Evolutionary conservation across 2,888 invertebrate species (phyloP), one percentile per base, ranked within the genome.

Genomic region (Onchidella celtica): DNA sequence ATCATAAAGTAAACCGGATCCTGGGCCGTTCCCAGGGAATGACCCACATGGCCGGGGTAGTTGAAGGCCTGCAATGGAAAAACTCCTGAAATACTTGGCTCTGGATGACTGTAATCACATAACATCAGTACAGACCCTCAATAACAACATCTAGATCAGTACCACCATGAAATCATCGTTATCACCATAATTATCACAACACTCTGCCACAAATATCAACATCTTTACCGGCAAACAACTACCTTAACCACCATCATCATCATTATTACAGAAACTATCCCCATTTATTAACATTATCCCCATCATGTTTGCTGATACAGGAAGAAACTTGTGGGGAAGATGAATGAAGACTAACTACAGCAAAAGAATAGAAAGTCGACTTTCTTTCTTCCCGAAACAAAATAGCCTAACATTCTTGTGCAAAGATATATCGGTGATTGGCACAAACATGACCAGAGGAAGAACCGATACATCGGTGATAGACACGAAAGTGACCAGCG

Each of bases 1-100:
- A 87, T 81, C 34, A 85, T 83, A 72, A 86, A 87, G 68, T 84
- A 83, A 6, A 57, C 69, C 2, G 85, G 85, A 38, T 87, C 86
- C 27, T 82, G 84, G 3, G 74, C 40, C 1, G 81, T 86, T 9
- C 88, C 87, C 17, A 87, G 34, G 1, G 88, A 81, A 29, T 86
- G 81, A 0, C 88, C 88, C 0, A 83, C 83, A 47, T 86, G 63
- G 3, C 81, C 80, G 0, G 88, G 88, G 47, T 85, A 87, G 73
- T 85, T 81, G 66, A 84, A 87, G 0, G 85, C 81, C 87, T 88
- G 75, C 24, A 4, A 34, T 14, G 2, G 14, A 63, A 24, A 27
- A 14, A 14, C 3, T 63, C n/a, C n/a, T n/a, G n/a, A 11, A 47
- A 47, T 47, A 6, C 47, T 11, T 47, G 6, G 47, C 17, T 47